Percentiles rank a stretch among this genome's conserved stretches.
These are phyloP conservation scores for Etheostoma spectabile DNA, from an alignment of 2,113 vertebrate species.

Conservation along the genomic window DNA sequence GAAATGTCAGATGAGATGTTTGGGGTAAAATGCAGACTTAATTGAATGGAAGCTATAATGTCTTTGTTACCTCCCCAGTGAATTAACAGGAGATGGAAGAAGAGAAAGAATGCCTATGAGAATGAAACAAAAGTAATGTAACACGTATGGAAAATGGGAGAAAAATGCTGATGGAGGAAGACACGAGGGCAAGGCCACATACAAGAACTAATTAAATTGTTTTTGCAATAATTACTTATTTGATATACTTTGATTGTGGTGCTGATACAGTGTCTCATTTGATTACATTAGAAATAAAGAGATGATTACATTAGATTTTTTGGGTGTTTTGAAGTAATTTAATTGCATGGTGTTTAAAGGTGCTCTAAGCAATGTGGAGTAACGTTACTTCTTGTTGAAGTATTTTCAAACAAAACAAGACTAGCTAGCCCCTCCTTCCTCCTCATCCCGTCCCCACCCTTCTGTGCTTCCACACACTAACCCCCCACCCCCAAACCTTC, in stretches of 20 bases:
- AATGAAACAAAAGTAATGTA: constrained; percentile 22
- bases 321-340: constrained; percentile 3
- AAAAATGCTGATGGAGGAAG: not conserved
- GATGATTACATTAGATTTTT: constrained; percentile 44
- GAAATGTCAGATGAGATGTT: constrained; percentile 2
- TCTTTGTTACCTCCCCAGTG: constrained; percentile 44
- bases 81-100: constrained; percentile 27
- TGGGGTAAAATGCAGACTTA: not conserved
- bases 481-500: no score
- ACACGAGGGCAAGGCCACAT: not conserved
- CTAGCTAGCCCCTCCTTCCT: no score
- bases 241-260: constrained; percentile 27
- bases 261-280: constrained; percentile 32
- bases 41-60: constrained; percentile 8
- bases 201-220: constrained; percentile 9
- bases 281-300: constrained; percentile 14
- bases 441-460: no score
- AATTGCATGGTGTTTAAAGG: not conserved
- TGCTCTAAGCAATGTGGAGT: no score
- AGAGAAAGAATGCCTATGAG: constrained; percentile 22
- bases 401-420: no score
- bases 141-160: constrained; percentile 9
- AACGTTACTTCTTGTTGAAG: no score
- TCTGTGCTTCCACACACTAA: no score
- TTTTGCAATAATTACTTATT: constrained; percentile 23